Evolutionary conservation across 2,113 vertebrate genomes (phyloP), one percentile per base, ranked within the genome.

Genomic region (Gobio gobio): DNA sequence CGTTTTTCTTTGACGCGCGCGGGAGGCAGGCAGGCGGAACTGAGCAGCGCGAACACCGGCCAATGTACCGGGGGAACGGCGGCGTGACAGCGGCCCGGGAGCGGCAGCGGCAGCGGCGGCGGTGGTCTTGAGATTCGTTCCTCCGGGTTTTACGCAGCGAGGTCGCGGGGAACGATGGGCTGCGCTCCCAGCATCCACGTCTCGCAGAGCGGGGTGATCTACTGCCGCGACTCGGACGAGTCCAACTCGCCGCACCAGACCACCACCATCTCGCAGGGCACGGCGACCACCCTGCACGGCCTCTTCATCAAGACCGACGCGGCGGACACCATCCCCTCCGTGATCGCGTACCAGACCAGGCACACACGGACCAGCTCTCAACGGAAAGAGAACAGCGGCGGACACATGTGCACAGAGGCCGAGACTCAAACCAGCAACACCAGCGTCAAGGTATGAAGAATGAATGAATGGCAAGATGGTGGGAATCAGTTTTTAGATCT

Each of bases 121-220:
- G 36, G 81, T 24, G 85, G 78, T 90, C 91, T 84, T 88, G 88
- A 87, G 86, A 86, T 89, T 87, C 45, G 91, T 78, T 82, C 86
- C 87, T 87, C 85, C 66, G 49, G 78, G 78, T 72, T 49, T 87
- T 29, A 61, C 87, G 91, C 92, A 90, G 87, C 81, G 86, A 76
- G 74, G 40, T 29, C 86, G 80, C 85, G 86, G 93, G 94, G 96
- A 95, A 72, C 85, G 78, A 98, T 98, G 97, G 97, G 97, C 95
- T 98, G 97, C 94, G 97, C 97, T 91, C 97, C 97, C 92, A 99
- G 97, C 89, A 98, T 98, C 93, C 97, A 98, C 93, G 97, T 99
- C 93, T 98, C 97, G 89, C 97, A 98, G 94, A 99, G 97, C 96
- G 97, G 97, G 86, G 97, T 98, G 93, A 97, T 98, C 92, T 98